Evolutionary conservation across 1,140 invertebrate genomes (phyloP), one percentile per base, ranked within the genome.

Genomic region (Triops cancriformis): DNA sequence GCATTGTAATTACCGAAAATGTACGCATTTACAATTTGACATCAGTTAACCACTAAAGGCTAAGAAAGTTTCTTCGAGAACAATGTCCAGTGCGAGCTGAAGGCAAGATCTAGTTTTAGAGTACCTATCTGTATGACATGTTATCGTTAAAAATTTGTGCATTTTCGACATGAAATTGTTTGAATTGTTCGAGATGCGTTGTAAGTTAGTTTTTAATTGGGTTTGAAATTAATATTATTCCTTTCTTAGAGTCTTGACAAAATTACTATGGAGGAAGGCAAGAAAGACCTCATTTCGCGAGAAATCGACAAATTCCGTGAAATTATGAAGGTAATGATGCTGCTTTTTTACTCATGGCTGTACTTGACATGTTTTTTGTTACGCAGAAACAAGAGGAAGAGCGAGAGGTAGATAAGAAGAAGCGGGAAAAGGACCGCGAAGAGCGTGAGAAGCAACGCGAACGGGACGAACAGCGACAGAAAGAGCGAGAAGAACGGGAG

Each of bases 251-350:
- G 77, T 73, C 80, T 87, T 77, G 86, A 64, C 14, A 64, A 86
- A 80, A 84, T 87, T 81, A 86, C 96, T 83, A 82, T 98, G 77
- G 97, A 98, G 86, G 96, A 98, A 86, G 96, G 97, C 83, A 97
- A 98, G 85, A 90, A 95, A 80, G 86, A 88, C 85, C 89, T 99
- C 79, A 98, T 99, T 80, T 96, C 95, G 81, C 89, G 88, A 80
- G 97, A 98, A 88, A 98, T 98, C 85, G 94, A 94, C 80, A 97
- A 96, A 86, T 98, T 98, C 86, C 89, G 97, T 77, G 96, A 98
- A 88, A 93, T 94, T 79, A 96, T 97, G 92, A 97, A 96, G 93
- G 94, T 96, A 91, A 89, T 37, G 31, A 84, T 82, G 51, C 18
- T 11, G 75, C 0, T 77, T 78, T 18, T 26, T n/a, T 79, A n/a